These are phyloP conservation scores for Rhinella marina DNA, from an alignment of 2,797 vertebrate species.

Conservation along the genomic window DNA sequence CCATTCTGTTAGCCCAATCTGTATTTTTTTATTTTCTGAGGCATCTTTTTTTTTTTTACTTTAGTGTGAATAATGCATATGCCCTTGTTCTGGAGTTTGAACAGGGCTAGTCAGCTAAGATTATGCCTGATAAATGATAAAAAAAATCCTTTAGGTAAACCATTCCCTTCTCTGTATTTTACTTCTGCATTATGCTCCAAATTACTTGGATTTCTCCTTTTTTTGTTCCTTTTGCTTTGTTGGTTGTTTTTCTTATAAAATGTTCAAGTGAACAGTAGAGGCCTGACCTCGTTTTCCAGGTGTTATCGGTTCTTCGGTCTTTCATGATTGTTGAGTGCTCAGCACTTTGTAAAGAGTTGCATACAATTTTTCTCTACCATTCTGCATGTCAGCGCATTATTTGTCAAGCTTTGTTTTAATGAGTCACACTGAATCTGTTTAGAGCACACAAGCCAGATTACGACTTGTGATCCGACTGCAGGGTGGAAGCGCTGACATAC, in stretches of 20 bases:
- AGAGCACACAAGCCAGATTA: not conserved
- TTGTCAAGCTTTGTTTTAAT: constrained; percentile 26
- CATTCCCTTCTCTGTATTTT: not conserved
- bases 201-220: not conserved
- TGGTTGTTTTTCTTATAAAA: not conserved
- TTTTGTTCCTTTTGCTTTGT: not conserved
- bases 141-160: not conserved
- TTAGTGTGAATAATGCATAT: not conserved
- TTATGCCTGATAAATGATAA: not conserved
- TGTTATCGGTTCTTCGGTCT: constrained; percentile 27
- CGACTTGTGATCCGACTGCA: constrained; percentile 5
- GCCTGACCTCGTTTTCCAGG: constrained; percentile 33
- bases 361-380: not conserved
- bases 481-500: not conserved
- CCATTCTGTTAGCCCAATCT: not conserved
- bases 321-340: constrained; percentile 24
- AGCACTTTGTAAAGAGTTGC: constrained; percentile 21
- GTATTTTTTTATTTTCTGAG: not conserved
- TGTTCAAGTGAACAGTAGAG: not conserved
- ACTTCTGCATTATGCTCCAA: not conserved
- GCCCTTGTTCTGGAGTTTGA: not conserved
- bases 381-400: constrained; percentile 26
- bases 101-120: not conserved
- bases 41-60: not conserved
- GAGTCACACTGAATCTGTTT: not conserved